phyloP scores from a whole-genome alignment of 2,113 vertebrate genomes.

The Calyptommatus sinebrachiatus region DNA sequence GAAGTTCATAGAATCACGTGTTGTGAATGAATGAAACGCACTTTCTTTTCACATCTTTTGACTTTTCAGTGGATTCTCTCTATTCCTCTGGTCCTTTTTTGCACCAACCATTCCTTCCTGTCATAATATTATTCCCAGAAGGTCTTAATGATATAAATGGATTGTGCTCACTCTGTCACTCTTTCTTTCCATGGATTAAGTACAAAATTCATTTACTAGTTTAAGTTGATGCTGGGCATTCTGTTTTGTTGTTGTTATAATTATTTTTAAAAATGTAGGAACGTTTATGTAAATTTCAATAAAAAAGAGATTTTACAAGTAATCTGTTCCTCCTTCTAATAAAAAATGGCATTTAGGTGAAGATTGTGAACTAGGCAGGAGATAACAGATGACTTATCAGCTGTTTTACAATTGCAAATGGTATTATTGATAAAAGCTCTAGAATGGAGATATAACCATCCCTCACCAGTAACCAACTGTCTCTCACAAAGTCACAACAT shows the following conservation, averaged over 20 bases:
- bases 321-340: slow-evolving; percentile 53
- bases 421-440: slow-evolving; percentile 59
- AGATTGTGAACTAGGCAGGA: slow-evolving; percentile 50
- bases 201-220: slow-evolving; percentile 51
- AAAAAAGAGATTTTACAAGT: slow-evolving; percentile 56
- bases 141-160: background rate
- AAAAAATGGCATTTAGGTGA: slow-evolving; percentile 64
- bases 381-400: slow-evolving; percentile 59
- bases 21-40: background rate
- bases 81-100: slow-evolving; percentile 13
- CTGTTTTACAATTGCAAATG: slow-evolving; percentile 58
- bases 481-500: slow-evolving; percentile 27
- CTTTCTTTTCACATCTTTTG: slow-evolving; percentile 14
- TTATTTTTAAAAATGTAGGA: slow-evolving; percentile 46
- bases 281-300: slow-evolving; percentile 60
- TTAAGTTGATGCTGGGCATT: slow-evolving; percentile 37
- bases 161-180: slow-evolving; percentile 1
- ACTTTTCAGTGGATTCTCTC: background rate
- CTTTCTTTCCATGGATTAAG: slow-evolving; percentile 43
- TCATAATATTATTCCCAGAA: slow-evolving; percentile 17
- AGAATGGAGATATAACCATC: slow-evolving; percentile 52
- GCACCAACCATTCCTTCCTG: background rate
- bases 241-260: slow-evolving; percentile 33
- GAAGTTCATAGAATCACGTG: background rate
- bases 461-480: slow-evolving; percentile 43